Evolutionary conservation across 1,140 invertebrate species (phyloP), one percentile per base, ranked within the genome.

Genomic region (Lordiphosa mommai): DNA sequence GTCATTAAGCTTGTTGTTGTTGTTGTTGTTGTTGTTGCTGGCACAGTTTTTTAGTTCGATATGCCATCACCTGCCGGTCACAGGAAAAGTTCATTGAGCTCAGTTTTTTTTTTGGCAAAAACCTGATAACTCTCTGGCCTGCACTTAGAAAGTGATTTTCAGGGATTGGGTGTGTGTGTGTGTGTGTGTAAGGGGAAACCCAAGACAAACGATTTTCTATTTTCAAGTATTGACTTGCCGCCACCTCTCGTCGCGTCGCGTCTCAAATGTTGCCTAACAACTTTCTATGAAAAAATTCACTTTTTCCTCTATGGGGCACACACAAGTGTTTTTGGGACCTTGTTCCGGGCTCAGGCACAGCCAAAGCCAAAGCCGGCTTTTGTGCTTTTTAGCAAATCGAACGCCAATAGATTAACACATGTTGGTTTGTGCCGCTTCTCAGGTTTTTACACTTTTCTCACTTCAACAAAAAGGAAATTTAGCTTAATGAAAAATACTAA

Each of bases 211-310:
- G 67, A 74, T 80, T 80, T 80, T 80, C 76, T 80, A 80, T 80
- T 80, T 80, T 80, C 76, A 82, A 82, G 71, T 82, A 82, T 67
- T 59, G 73, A 55, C 70, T 61, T 10, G 66, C 32, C 33, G 59
- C 44, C 47, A 40, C 29, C 20, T 47, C 41, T 44, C 10, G 67
- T 16, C 37, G 51, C 10, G 47, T 40, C 30, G 33, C 71, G 56
- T 70, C 65, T 57, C 66, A 76, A 84, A 82, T 84, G 77, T 77
- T 84, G 77, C 72, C 77, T 59, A 82, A 70, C 77, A 82, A 82
- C 77, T 82, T 82, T 82, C 77, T 82, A 82, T 82, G 77, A 82
- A 82, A 82, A 82, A 82, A 82, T 82, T 82, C 79, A 82, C 77
- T 82, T 82, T 82, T 82, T 82, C 77, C 76, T 61, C 67, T 32